Conservation (phyloP, 1,140 invertebrate species). For the Drosophila leontia region DNA sequence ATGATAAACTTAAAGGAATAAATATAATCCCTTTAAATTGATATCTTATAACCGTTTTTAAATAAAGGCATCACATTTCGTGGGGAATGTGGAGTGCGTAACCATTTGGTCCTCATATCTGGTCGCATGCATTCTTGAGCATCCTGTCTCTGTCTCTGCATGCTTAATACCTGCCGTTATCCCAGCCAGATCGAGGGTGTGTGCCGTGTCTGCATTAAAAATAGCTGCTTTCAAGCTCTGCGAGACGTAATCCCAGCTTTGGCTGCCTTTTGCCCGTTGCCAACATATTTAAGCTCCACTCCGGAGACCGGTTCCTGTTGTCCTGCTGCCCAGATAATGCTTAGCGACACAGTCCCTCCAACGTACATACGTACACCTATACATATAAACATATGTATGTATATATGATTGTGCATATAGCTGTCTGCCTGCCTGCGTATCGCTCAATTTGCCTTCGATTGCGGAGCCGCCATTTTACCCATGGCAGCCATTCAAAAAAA, state of each 20-base stretch:
- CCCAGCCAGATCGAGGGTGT: constrained; percentile 6
- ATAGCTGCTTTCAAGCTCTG: constrained; percentile 32
- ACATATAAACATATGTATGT: neutral
- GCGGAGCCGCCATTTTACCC: constrained; percentile 48
- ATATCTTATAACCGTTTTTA: no score
- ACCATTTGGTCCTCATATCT: constrained; percentile 40
- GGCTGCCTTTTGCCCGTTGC: constrained; percentile 46
- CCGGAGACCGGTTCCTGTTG: constrained; percentile 1
- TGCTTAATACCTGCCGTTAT: constrained; percentile 26
- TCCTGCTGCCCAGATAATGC: constrained; percentile 44
- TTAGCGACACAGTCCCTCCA: constrained; percentile 35
- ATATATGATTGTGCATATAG: constrained; percentile 15
- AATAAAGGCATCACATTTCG: neutral
- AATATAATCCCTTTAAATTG: no score
- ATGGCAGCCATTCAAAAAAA: constrained; percentile 48
- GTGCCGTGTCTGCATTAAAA: constrained; percentile 17
- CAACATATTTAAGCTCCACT: constrained; percentile 38
- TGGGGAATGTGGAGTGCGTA: constrained; percentile 34
- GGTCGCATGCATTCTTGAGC: constrained; percentile 57
- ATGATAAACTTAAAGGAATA: no score
- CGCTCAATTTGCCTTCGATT: constrained; percentile 55
- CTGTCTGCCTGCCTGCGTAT: constrained; percentile 37
- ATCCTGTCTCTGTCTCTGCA: constrained; percentile 30
- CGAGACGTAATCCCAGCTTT: constrained; percentile 45
- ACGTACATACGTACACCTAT: neutral